These are phyloP conservation scores for Anthopleura sola DNA, from an alignment of 64 coral and sea anemone species.

Conservation along the genomic window DNA sequence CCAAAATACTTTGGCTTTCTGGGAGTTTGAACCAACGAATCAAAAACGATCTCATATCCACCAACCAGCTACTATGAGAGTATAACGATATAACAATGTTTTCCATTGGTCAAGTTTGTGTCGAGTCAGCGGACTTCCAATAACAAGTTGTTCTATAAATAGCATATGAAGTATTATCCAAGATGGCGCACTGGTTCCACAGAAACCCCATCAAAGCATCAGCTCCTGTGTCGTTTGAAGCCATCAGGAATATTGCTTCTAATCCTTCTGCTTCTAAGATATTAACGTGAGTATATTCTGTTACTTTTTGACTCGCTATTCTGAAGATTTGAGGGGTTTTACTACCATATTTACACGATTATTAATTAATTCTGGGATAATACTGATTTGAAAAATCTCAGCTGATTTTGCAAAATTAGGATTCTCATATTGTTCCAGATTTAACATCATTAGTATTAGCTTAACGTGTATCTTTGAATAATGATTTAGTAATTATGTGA, in stretches of 20 bases:
- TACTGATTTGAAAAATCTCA: too few species aligned
- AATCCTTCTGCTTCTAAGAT: conserved; percentile 78
- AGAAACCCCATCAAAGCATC: conserved; percentile 97
- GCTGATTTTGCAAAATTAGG: too few species aligned
- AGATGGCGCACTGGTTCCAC: conserved; percentile 99
- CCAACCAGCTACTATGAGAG: neutral
- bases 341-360: too few species aligned
- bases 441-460: too few species aligned
- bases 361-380: too few species aligned
- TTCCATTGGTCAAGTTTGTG: neutral
- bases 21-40: neutral
- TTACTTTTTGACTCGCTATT: neutral
- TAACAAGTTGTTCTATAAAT: neutral
- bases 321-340: neutral
- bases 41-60: neutral
- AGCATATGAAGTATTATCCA: conserved; percentile 21
- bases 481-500: too few species aligned
- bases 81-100: neutral
- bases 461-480: too few species aligned
- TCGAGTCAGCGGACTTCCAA: too few species aligned
- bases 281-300: conserved; percentile 60
- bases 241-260: conserved; percentile 66
- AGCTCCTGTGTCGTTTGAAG: conserved; percentile 94
- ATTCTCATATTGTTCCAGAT: too few species aligned
- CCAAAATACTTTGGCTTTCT: neutral